Percentiles rank a stretch among this genome's conserved stretches.
These are phyloP conservation scores for Tricholauxania praeusta DNA, from an alignment of 2,888 invertebrate species.

Conservation along the genomic window DNA sequence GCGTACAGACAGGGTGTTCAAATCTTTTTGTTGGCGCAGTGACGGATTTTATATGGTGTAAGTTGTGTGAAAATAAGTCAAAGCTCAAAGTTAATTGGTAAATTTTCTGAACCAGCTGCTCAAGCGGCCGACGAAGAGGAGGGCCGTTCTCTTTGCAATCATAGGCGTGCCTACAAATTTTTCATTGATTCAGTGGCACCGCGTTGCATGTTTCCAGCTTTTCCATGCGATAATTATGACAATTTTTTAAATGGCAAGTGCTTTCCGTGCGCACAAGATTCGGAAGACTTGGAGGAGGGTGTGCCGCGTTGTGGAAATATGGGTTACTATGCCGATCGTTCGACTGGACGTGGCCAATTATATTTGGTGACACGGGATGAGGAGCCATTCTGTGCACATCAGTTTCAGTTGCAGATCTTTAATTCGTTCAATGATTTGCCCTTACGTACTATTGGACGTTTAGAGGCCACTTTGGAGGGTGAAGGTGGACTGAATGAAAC, in stretches of 20 bases:
- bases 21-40: constrained; percentile 93
- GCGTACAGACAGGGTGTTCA: constrained; percentile 92
- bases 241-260: constrained; percentile 84
- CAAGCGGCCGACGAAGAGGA: constrained; percentile 85
- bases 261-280: constrained; percentile 74
- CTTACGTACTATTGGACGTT: constrained; percentile 75
- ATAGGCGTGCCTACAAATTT: constrained; percentile 91
- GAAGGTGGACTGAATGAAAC: constrained; percentile 88
- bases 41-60: constrained; percentile 89
- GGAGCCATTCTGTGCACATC: constrained; percentile 94
- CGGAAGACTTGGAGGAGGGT: constrained; percentile 62
- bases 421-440: constrained; percentile 77
- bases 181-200: constrained; percentile 95
- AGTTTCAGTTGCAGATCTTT: constrained; percentile 86
- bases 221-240: constrained; percentile 87
- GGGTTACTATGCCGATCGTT: constrained; percentile 93
- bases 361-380: constrained; percentile 90
- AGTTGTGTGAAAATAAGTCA: constrained; percentile 60
- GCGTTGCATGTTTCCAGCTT: constrained; percentile 91
- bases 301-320: constrained; percentile 85
- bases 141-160: constrained; percentile 91
- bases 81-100: too few relatives aligned
- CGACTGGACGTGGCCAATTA: constrained; percentile 85
- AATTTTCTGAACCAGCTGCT: constrained; percentile 56
- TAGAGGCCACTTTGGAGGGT: constrained; percentile 83